phyloP scores from a whole-genome alignment of 2,113 vertebrate species.

The Apteryx mantelli region DNA sequence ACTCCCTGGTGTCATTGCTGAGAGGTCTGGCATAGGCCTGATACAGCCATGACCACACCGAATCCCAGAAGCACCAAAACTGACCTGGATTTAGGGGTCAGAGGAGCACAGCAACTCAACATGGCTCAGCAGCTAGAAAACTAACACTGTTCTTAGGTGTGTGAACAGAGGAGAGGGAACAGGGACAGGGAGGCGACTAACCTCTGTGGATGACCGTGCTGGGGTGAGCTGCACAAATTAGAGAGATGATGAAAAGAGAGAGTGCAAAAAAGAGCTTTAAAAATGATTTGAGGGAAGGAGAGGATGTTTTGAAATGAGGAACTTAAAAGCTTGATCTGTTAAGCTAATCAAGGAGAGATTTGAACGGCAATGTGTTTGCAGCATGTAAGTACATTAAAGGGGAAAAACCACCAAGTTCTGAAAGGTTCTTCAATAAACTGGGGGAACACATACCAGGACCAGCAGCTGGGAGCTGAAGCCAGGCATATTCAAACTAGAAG shows the following conservation, averaged over 20 bases:
- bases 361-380: constrained; percentile 12
- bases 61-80: not conserved
- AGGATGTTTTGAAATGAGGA: not conserved
- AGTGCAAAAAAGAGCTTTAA: constrained; percentile 10
- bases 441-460: not conserved
- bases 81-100: not conserved
- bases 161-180: not conserved
- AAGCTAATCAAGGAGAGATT: constrained; percentile 22
- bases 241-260: not conserved
- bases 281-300: constrained; percentile 17
- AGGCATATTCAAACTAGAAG: not conserved
- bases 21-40: not conserved
- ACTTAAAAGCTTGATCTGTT: constrained; percentile 29
- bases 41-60: rapidly evolving
- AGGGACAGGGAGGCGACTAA: not conserved
- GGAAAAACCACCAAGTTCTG: not conserved
- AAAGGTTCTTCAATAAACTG: not conserved
- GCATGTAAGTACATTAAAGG: not conserved
- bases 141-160: not conserved
- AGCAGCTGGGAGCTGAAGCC: not conserved
- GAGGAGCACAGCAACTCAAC: not conserved
- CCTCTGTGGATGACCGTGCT: not conserved
- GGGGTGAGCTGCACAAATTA: not conserved
- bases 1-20: rapidly evolving
- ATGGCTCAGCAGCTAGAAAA: not conserved